Base-by-base conservation (phyloP, 2,113 vertebrate genomes). In the Austrofundulus limnaeus region DNA sequence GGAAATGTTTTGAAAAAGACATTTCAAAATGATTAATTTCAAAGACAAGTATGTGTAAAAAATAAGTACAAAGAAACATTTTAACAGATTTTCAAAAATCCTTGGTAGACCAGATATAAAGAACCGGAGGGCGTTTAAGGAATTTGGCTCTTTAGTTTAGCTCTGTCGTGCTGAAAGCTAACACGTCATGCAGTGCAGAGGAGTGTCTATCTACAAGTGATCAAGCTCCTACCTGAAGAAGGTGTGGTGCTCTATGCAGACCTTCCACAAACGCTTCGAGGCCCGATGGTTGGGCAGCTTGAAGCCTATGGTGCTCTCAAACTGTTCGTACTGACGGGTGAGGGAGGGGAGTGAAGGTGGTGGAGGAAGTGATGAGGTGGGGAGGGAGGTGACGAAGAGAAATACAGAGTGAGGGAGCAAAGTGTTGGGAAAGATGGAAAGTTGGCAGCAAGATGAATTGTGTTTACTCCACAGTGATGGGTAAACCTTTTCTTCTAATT, bases 251-350 rank as follows among this genome's bases (percentile, higher is more conserved):
- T 99, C 97, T 63, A 99, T 98, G 96, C 97, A 99, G 92, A 99
- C 97, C 85, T 99, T 99, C 97, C 97, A 99, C 82, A 99, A 90
- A 72, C 97, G 94, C 91, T 99, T 99, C 61, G 97, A 98, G 0
- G 97, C 97, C 77, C 97, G 94, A 77, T 99, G 97, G 90, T 99
- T 98, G 67, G 97, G 97, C 80, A 99, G 93, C 90, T 99, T 99
- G 92, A 99, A 99, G 90, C 97, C 97, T 80, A 99, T 99, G 70
- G 97, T 99, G 91, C 97, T 99, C 89, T 99, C 97, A 89, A 99
- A 99, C 90, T 99, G 97, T 83, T 99, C 97, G 0, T 98, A 99
- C 97, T 89, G 77, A 81, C 71, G 68, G 37, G 74, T 78, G 78
- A 81, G 63, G 72, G 52, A 31, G 48, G 49, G 64, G 47, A 49